Evolutionary conservation across 2,113 vertebrate species (phyloP).

Genomic region (Plectropomus leopardus): DNA sequence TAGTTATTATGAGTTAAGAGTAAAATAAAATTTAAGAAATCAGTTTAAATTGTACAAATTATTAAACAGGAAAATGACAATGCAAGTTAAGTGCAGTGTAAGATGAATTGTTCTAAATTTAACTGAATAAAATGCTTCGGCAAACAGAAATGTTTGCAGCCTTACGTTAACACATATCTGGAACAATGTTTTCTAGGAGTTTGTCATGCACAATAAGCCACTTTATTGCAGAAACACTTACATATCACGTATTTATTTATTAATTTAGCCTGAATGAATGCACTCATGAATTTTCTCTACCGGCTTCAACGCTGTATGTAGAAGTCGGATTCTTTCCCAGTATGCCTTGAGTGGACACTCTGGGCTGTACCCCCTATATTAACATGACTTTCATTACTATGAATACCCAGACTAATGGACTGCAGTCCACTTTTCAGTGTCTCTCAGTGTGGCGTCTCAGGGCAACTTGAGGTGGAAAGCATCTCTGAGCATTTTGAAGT

Average conservation of each 20-base stretch:
- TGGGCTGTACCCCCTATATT: background rate
- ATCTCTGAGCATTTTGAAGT: too few species aligned
- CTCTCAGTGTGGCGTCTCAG: too few species aligned
- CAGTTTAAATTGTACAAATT: background rate
- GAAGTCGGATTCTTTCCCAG: background rate
- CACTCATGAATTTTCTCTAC: background rate
- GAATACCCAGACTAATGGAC: background rate
- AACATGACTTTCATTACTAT: background rate
- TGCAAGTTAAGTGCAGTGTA: background rate
- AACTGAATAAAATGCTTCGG: conserved; percentile 1
- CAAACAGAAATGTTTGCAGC: background rate
- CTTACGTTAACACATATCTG: background rate
- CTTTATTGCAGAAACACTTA: background rate
- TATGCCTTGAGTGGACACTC: background rate
- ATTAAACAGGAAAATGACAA: background rate
- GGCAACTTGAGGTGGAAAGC: too few species aligned
- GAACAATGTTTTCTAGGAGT: background rate
- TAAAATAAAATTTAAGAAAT: background rate
- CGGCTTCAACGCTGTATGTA: background rate
- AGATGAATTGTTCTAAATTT: background rate
- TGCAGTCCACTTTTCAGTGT: too few species aligned
- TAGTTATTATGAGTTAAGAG: background rate
- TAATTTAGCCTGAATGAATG: background rate
- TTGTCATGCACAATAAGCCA: background rate
- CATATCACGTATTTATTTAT: background rate